Evolutionary conservation across 1,140 invertebrate species (phyloP).

Genomic region (Apis cerana): DNA sequence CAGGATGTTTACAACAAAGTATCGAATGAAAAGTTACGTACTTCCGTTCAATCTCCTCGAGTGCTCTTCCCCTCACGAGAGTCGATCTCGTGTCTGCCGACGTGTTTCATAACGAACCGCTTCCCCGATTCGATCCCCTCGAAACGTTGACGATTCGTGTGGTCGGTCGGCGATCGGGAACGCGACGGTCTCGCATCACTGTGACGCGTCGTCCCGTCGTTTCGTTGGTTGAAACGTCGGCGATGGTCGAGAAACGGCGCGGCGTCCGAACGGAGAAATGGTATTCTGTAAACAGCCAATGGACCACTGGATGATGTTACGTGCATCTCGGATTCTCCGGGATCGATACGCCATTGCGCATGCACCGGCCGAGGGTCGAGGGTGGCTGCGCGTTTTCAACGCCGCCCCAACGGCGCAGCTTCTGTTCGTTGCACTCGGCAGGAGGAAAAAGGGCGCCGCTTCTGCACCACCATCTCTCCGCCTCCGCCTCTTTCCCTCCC

Average conservation of each 20-base stretch:
- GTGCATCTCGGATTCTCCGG: constrained; percentile 59
- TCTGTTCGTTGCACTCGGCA: constrained; percentile 40
- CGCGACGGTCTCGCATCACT: constrained; percentile 43
- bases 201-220: constrained; percentile 17
- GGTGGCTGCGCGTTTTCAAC: constrained; percentile 43
- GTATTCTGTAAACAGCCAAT: constrained; percentile 72
- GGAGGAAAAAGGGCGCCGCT: constrained; percentile 48
- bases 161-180: constrained; percentile 14
- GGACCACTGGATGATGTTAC: constrained; percentile 75
- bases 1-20: neutral
- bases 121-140: neutral
- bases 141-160: neutral
- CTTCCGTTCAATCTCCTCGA: neutral
- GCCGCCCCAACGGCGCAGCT: constrained; percentile 44
- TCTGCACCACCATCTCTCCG: constrained; percentile 34
- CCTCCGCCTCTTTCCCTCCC: constrained; percentile 27
- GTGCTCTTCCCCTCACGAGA: constrained; percentile 7
- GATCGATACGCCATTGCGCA: constrained; percentile 78
- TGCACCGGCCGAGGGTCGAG: constrained; percentile 62
- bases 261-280: constrained; percentile 55
- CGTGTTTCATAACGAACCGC: constrained; percentile 44
- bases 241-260: too few species aligned
- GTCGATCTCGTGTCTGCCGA: constrained; percentile 7
- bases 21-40: constrained; percentile 10
- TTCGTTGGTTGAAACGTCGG: constrained; percentile 28